phyloP scores from a whole-genome alignment of 2,113 vertebrate species.

The Oceanites oceanicus region DNA sequence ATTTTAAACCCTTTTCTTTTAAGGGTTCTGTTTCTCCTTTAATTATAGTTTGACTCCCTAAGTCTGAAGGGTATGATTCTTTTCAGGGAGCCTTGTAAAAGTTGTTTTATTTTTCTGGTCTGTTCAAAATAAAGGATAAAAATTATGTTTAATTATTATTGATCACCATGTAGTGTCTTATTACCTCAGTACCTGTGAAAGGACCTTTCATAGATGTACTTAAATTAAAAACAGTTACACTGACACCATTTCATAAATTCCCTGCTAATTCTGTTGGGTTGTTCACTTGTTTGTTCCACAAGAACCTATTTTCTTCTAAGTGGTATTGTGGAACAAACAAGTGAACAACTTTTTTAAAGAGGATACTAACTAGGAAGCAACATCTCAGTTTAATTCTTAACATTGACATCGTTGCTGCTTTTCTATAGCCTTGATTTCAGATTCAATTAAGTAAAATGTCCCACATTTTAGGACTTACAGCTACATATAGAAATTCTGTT shows the following conservation, averaged over 20 bases:
- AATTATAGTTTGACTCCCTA: background rate
- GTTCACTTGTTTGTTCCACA: background rate
- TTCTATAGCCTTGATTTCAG: background rate
- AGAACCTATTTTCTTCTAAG: background rate
- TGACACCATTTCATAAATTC: background rate
- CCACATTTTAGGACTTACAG: background rate
- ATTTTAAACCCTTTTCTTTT: background rate
- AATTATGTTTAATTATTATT: background rate
- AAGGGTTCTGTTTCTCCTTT: background rate
- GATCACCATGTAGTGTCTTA: background rate
- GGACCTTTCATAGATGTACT: background rate
- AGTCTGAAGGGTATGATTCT: background rate
- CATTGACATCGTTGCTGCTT: background rate
- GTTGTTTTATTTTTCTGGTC: background rate
- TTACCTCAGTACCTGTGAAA: background rate
- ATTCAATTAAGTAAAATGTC: background rate
- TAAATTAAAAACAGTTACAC: background rate
- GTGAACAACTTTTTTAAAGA: background rate
- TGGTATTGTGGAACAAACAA: background rate
- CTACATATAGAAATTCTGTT: background rate
- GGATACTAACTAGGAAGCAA: background rate
- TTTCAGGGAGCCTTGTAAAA: background rate
- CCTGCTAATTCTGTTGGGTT: background rate
- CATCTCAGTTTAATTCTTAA: background rate
- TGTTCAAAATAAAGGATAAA: background rate